Evolutionary conservation across 1,140 invertebrate species (phyloP), one percentile per base, ranked within the genome.

Genomic region (Bombus waltoni): DNA sequence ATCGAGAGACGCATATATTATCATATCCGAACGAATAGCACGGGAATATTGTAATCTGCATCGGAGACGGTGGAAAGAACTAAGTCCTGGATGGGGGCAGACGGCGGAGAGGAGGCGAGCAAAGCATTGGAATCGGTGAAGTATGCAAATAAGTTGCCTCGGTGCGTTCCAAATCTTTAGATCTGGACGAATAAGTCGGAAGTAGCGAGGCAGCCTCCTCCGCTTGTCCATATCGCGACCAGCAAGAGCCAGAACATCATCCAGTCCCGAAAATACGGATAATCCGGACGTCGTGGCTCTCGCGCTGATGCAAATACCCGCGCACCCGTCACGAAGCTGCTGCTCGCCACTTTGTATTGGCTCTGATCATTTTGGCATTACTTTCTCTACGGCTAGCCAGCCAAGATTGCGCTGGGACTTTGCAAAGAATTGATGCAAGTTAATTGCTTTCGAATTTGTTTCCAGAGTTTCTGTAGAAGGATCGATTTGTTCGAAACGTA

Each of bases 21-120:
- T 95, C 93, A 91, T 93, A 93, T 93, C 91, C 93, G 90, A 94
- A 92, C 90, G 92, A 94, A 92, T 83, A 88, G 86, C 92, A 87
- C 89, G 92, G 94, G 93, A 95, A 95, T 95, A 95, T 95, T 95
- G 94, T 94, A 95, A 95, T 95, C 94, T 95, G 93, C 94, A 95
- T 95, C 78, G 89, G 87, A 94, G 92, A 94, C 92, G 94, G 92
- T 87, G 88, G 90, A 93, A 94, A 94, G 93, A 94, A 93, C 89
- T 93, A 93, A 94, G 93, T 94, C 92, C 90, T 81, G 85, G 86
- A 87, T 80, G 85, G 85, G 47, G 87, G 85, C 86, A 87, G 86
- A 83, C 84, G 72, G 81, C 80, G 83, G 68, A 44, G 62, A 44
- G 83, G 66, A 66, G 83, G 76, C 79, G 81, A 72, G 76, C 85